These are phyloP conservation scores for Dicycla oo DNA, from an alignment of 2,888 invertebrate genomes.

Conservation along the genomic window DNA sequence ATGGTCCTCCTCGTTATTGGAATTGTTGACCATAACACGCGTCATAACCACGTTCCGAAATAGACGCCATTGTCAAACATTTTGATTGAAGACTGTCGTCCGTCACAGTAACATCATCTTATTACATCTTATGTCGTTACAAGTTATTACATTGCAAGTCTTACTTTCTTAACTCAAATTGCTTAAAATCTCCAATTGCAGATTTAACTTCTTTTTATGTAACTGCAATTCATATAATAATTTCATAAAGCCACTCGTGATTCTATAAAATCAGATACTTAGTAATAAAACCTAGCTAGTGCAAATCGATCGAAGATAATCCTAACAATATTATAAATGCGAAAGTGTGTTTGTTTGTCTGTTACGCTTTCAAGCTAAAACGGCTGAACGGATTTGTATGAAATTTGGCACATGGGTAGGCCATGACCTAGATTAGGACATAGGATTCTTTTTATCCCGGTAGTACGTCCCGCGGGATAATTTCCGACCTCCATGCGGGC, in stretches of 20 bases:
- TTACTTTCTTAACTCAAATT: constrained; percentile 1
- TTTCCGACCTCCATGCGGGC: too few species aligned
- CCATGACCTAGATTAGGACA: too few species aligned
- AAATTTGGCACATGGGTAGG: too few species aligned
- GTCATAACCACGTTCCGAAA: constrained; percentile 32
- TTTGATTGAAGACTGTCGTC: constrained; percentile 38
- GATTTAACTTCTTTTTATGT: not conserved
- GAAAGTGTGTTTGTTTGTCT: too few species aligned
- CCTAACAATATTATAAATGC: too few species aligned
- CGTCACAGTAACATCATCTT: constrained; percentile 29
- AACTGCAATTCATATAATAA: not conserved
- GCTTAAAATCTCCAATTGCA: not conserved
- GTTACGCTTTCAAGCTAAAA: too few species aligned
- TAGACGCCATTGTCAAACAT: constrained; percentile 23
- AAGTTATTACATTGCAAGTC: constrained; percentile 15
- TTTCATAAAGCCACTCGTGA: not conserved
- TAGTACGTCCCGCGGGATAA: too few species aligned
- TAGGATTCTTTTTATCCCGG: too few species aligned
- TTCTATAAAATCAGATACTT: constrained; percentile 21
- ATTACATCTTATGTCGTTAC: constrained; percentile 14
- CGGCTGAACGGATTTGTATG: too few species aligned
- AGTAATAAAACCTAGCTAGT: constrained; percentile 24
- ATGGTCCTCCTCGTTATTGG: constrained; percentile 41
- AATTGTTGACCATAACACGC: constrained; percentile 49
- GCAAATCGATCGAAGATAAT: constrained; percentile 37